phyloP scores from a whole-genome alignment of 2,797 vertebrate species.

The Sebastes baramenuke region DNA sequence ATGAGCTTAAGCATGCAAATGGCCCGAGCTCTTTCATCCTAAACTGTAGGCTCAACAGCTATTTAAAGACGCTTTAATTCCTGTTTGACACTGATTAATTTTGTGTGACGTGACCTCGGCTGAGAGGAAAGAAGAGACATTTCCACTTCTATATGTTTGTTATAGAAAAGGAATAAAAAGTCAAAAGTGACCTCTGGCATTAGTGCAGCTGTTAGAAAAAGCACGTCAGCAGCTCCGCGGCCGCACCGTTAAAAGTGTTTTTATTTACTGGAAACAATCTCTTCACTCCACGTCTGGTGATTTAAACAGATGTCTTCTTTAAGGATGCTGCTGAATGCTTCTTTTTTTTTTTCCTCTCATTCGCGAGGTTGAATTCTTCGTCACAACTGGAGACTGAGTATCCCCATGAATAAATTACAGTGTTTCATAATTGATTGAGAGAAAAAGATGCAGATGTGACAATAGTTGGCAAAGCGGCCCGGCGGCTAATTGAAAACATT shows the following conservation, averaged over 20 bases:
- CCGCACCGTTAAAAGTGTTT: no score
- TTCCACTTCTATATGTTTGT: background rate
- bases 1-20: constrained; percentile 68
- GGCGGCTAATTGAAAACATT: constrained; percentile 42
- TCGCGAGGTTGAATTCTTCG: background rate
- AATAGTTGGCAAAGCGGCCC: constrained; percentile 45
- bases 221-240: background rate
- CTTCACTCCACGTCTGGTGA: background rate
- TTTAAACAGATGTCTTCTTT: constrained; percentile 63
- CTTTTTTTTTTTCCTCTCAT: background rate
- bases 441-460: constrained; percentile 67
- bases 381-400: constrained; percentile 33
- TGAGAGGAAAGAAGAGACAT: background rate
- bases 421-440: constrained; percentile 70
- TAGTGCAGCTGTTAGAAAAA: background rate
- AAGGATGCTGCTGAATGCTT: constrained; percentile 37
- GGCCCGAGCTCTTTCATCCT: constrained; percentile 35
- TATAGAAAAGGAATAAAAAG: background rate
- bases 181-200: background rate
- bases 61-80: constrained; percentile 61
- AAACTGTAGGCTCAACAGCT: constrained; percentile 50
- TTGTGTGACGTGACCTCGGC: constrained; percentile 23
- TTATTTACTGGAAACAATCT: background rate
- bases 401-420: constrained; percentile 69
- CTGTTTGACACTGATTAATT: constrained; percentile 65